Percentiles rank a stretch among this genome's conserved stretches.
These are phyloP conservation scores for Chymomyza amoena DNA, from an alignment of 2,888 invertebrate genomes.

Conservation along the genomic window DNA sequence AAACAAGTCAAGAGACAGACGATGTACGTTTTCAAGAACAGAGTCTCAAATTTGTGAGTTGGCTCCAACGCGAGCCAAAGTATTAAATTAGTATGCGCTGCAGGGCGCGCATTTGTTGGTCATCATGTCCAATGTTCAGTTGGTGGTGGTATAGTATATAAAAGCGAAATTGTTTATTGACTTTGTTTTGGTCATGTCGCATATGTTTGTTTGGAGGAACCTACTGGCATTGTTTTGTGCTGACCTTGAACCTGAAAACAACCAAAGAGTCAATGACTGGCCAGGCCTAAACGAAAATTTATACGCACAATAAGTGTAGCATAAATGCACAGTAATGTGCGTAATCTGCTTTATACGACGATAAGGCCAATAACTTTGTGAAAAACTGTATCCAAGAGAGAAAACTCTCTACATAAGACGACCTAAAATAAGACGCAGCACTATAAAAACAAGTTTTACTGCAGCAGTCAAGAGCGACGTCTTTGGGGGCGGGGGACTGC, in stretches of 20 bases:
- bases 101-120: constrained; percentile 36
- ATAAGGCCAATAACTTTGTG: not conserved
- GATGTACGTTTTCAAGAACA: constrained; percentile 67
- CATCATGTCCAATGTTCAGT: not conserved
- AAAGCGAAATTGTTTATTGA: constrained; percentile 59
- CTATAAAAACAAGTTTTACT: constrained; percentile 7
- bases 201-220: constrained; percentile 14
- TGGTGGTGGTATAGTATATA: not conserved
- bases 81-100: constrained; percentile 60
- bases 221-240: constrained; percentile 41
- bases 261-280: constrained; percentile 56
- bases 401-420: constrained; percentile 3
- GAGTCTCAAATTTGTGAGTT: constrained; percentile 10
- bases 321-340: not conserved
- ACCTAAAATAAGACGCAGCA: not conserved
- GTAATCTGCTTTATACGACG: not conserved
- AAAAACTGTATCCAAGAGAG: not conserved
- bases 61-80: constrained; percentile 41
- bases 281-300: not conserved
- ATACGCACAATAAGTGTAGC: not conserved
- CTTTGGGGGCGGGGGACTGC: not conserved
- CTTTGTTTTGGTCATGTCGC: constrained; percentile 51
- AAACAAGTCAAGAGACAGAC: constrained; percentile 14
- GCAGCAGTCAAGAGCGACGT: not conserved
- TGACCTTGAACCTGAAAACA: constrained; percentile 67